A percentile compares a stretch with the other conserved stretches of the same genome.
These are phyloP conservation scores for Donacobius atricapilla DNA, from an alignment of 2,113 vertebrate species.

Conservation along the genomic window DNA sequence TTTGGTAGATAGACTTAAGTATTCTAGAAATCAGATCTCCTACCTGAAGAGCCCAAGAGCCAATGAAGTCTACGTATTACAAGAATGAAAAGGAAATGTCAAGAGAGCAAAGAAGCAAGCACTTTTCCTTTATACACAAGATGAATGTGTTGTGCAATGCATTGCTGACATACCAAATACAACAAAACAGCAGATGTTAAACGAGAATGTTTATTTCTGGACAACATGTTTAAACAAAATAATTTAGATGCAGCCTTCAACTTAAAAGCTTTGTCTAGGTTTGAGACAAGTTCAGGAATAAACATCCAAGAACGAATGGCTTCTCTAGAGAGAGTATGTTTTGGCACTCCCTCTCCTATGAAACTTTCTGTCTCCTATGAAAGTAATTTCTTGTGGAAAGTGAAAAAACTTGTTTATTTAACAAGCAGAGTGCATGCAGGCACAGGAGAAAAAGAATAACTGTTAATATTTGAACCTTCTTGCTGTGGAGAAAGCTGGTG, in stretches of 20 bases:
- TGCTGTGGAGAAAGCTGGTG: background rate
- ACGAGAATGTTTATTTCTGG: background rate
- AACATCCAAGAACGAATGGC: accelerated
- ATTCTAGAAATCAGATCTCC: background rate
- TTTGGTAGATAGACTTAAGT: background rate
- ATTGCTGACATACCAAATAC: background rate
- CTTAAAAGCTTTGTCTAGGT: background rate
- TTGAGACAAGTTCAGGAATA: background rate
- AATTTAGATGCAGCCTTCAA: background rate
- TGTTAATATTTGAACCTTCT: background rate
- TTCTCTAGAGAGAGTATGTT: background rate
- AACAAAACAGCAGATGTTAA: background rate
- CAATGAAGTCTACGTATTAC: background rate
- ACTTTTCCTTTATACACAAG: background rate
- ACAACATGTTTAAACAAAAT: background rate
- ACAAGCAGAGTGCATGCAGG: background rate
- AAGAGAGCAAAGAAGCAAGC: background rate
- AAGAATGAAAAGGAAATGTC: background rate
- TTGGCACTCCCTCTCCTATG: too few relatives aligned
- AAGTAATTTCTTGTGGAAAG: background rate
- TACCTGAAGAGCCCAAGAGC: background rate
- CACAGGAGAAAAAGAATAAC: background rate
- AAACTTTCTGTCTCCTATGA: background rate
- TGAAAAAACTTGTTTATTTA: background rate
- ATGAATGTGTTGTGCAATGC: background rate